Percentiles rank a stretch among this genome's conserved stretches.
phyloP scores from a whole-genome alignment of 2,797 vertebrate species.

The Platyrinchus mystaceus region DNA sequence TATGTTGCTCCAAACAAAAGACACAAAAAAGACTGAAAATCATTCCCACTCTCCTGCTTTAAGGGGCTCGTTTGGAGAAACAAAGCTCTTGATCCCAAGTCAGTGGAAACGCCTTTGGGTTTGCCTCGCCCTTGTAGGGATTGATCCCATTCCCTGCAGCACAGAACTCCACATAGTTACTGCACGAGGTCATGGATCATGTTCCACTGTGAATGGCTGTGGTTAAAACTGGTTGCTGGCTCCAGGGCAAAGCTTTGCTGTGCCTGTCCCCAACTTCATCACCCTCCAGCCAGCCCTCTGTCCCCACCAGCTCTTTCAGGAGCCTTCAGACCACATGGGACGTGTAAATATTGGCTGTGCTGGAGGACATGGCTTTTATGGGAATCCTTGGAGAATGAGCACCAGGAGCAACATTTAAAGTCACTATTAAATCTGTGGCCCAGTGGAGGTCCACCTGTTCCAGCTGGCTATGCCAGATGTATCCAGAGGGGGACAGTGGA shows the following conservation, averaged over 20 bases:
- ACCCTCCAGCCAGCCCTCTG: neutral
- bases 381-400: neutral
- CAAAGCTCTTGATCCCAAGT: neutral
- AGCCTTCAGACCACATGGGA: neutral
- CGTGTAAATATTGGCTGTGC: neutral
- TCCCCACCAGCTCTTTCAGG: neutral
- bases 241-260: neutral
- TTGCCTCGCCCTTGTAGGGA: neutral
- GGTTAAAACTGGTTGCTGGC: neutral
- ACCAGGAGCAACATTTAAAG: neutral
- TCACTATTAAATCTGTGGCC: neutral
- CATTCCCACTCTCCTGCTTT: neutral
- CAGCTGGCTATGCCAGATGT: neutral
- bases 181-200: neutral
- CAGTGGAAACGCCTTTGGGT: neutral
- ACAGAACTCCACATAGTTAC: neutral
- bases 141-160: neutral
- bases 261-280: neutral
- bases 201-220: neutral
- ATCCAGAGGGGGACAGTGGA: neutral
- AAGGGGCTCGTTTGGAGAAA: neutral
- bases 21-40: neutral
- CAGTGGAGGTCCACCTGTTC: neutral
- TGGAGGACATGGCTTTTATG: neutral
- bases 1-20: neutral